Base-by-base conservation (phyloP, 1,140 invertebrate genomes). In the Hermatobates lingyangjiaoensis region DNA sequence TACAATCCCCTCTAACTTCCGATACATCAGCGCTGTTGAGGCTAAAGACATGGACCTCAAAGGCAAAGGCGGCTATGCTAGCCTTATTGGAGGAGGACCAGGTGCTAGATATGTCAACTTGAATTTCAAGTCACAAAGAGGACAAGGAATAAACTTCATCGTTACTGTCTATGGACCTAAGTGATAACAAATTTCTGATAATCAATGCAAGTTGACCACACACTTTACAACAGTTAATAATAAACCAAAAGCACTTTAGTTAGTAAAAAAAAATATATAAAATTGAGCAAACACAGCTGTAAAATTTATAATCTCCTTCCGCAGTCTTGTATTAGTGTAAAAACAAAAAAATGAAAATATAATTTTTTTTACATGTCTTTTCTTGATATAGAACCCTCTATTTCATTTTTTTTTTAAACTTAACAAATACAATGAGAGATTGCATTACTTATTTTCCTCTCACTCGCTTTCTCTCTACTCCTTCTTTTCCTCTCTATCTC, bases 91-190 rank as follows among this genome's bases (percentile, higher is more conserved):
- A 14, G 56, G 56, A 26, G 56, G 56, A 44, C 26, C 48, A 27
- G 45, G 47, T 1, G 46, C 30, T 28, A 49, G 21, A 23, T 44
- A 56, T 28, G 52, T 54, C 20, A 56, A 28, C 12, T 20, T 57
- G 3, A 47, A 54, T 14, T 47, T 57, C 27, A 53, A 50, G 20
- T 55, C 54, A 40, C 54, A 57, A 44, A 53, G 54, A 30, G 38
- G 27, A 26, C 40, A 56, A 42, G 51, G 51, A 34, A 27, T 57
- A n/a, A 44, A 57, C 28, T 57, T 57, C 23, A 15, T 38, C 21
- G 28, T 57, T n/a, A 34, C 40, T 44, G 40, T 57, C 18, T 57
- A 57, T 26, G 56, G 53, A 26, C 2, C 18, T n/a, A n/a, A n/a
- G n/a, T n/a, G n/a, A n/a, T n/a, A n/a, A n/a, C n/a, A n/a, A n/a